These are phyloP conservation scores for Prolemur simus DNA, from an alignment of 2,113 vertebrate genomes.

Conservation along the genomic window DNA sequence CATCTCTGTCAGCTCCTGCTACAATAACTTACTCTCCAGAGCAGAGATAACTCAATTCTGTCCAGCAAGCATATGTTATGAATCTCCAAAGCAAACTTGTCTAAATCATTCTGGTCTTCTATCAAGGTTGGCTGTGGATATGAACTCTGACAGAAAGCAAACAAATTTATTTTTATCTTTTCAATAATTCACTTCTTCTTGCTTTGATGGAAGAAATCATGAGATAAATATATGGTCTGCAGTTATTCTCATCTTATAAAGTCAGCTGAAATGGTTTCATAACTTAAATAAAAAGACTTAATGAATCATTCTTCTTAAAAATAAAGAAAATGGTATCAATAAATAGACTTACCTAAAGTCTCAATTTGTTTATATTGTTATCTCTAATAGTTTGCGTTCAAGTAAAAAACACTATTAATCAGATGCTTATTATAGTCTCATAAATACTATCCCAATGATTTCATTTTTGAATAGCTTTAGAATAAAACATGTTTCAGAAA, in stretches of 20 bases:
- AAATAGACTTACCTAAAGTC: constrained; percentile 7
- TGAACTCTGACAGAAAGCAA: constrained; percentile 95
- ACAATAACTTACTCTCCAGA: constrained; percentile 99
- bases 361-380: constrained; percentile 40
- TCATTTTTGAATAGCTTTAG: neutral
- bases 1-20: constrained; percentile 98
- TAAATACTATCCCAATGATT: constrained; percentile 29
- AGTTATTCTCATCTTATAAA: constrained; percentile 79
- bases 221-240: constrained; percentile 76
- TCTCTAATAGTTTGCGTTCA: neutral
- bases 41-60: constrained; percentile 99
- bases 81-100: constrained; percentile 94
- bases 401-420: constrained; percentile 2
- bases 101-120: constrained; percentile 95
- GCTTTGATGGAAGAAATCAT: constrained; percentile 83
- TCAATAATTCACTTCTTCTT: constrained; percentile 90
- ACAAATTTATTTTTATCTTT: constrained; percentile 96
- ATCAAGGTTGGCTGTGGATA: constrained; percentile 92
- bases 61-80: constrained; percentile 95
- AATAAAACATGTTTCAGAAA: constrained; percentile 26
- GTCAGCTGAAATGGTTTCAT: constrained; percentile 68
- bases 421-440: neutral
- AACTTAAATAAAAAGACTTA: constrained; percentile 57
- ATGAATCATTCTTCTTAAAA: constrained; percentile 57
- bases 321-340: constrained; percentile 20